A percentile compares a stretch with the other conserved stretches of the same genome.
These are phyloP conservation scores for Homalodisca vitripennis DNA, from an alignment of 1,140 invertebrate species.

Conservation along the genomic window DNA sequence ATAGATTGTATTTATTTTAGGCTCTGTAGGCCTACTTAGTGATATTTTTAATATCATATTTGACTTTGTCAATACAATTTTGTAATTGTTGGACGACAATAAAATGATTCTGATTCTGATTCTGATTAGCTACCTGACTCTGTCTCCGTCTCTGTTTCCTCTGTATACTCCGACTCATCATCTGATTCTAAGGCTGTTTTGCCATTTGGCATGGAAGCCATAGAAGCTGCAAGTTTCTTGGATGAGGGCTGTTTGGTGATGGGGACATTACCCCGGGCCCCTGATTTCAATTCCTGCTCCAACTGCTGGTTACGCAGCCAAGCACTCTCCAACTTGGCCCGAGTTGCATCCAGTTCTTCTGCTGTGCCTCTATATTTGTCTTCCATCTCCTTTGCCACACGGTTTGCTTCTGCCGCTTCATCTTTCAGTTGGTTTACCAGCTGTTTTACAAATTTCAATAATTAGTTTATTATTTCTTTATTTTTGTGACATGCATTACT, in stretches of 20 bases:
- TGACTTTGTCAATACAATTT: no score
- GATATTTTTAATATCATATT: no score
- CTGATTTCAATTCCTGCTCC: slow-evolving; percentile 59
- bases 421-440: slow-evolving; percentile 58
- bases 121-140: slow-evolving; percentile 41
- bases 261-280: slow-evolving; percentile 36
- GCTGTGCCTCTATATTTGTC: slow-evolving; percentile 71
- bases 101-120: no score
- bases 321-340: slow-evolving; percentile 74
- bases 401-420: slow-evolving; percentile 72
- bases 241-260: slow-evolving; percentile 41
- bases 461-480: no score
- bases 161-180: slow-evolving; percentile 39
- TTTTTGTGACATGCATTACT: no score
- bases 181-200: slow-evolving; percentile 37
- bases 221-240: slow-evolving; percentile 40
- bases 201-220: slow-evolving; percentile 35
- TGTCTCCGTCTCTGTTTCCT: slow-evolving; percentile 42
- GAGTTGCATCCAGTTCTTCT: slow-evolving; percentile 71
- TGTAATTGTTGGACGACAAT: no score
- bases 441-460: slow-evolving; percentile 29
- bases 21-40: no score
- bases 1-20: no score
- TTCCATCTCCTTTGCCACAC: slow-evolving; percentile 75
- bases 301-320: slow-evolving; percentile 71